These are phyloP conservation scores for Tadarida brasiliensis DNA, from an alignment of 2,797 vertebrate species.

Conservation along the genomic window DNA sequence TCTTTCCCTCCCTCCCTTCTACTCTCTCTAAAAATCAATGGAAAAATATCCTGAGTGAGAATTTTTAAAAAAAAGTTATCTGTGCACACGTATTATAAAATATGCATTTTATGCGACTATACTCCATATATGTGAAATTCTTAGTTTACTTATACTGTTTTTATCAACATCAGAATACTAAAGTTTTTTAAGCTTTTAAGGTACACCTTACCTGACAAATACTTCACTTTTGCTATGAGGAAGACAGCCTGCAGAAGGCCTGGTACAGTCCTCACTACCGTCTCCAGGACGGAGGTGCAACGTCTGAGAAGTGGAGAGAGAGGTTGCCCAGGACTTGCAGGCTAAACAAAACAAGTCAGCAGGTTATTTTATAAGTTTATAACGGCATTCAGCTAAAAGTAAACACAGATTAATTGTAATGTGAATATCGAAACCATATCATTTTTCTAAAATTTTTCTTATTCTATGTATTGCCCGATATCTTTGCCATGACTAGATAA, in stretches of 20 bases:
- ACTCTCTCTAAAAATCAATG: too few relatives aligned
- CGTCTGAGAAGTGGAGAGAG: slow-evolving; percentile 92
- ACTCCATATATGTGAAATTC: background rate
- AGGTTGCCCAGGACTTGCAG: slow-evolving; percentile 91
- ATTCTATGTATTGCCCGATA: background rate
- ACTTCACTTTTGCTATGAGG: slow-evolving; percentile 95
- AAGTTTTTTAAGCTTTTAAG: background rate
- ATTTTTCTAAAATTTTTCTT: slow-evolving; percentile 44
- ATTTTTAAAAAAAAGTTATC: background rate
- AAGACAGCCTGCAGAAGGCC: slow-evolving; percentile 94
- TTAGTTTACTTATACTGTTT: background rate
- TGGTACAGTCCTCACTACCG: slow-evolving; percentile 94
- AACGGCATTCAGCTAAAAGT: background rate
- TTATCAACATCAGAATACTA: slow-evolving; percentile 33
- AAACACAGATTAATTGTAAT: background rate
- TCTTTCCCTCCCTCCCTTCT: too few relatives aligned
- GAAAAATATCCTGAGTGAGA: too few relatives aligned
- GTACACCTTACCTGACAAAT: slow-evolving; percentile 92
- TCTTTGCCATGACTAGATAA: background rate
- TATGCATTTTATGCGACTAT: background rate
- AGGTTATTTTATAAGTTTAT: background rate
- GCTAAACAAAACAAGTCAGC: slow-evolving; percentile 85
- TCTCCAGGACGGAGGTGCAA: slow-evolving; percentile 94
- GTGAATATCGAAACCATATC: background rate
- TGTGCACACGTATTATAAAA: slow-evolving; percentile 30